These are phyloP conservation scores for Resseliella maxima DNA, from an alignment of 2,888 invertebrate species.

Conservation along the genomic window DNA sequence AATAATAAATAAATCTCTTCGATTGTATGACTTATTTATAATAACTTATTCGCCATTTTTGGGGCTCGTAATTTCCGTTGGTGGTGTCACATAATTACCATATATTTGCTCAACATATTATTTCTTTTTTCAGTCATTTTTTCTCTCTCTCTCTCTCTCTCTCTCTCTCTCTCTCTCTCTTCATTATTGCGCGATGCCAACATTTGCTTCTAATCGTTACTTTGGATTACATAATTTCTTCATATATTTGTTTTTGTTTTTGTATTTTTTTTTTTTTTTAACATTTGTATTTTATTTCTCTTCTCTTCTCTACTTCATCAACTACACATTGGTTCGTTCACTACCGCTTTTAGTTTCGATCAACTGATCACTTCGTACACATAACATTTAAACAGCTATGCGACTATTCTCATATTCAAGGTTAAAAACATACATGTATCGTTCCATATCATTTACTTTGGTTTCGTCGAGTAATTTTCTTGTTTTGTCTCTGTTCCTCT, in stretches of 20 bases:
- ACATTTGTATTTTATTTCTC: too few relatives aligned
- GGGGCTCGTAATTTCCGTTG: slow-evolving; percentile 24
- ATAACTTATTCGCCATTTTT: slow-evolving; percentile 11
- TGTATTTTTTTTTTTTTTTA: background rate
- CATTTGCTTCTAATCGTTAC: slow-evolving; percentile 9
- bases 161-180: too few relatives aligned
- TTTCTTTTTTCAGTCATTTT: background rate
- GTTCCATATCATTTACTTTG: background rate
- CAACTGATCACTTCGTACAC: background rate
- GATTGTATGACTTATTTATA: slow-evolving; percentile 32
- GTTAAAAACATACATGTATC: slow-evolving; percentile 22
- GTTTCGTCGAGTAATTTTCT: background rate
- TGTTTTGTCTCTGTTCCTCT: too few relatives aligned
- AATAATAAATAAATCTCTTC: background rate
- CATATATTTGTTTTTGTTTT: background rate
- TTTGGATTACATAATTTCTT: background rate
- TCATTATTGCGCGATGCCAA: background rate
- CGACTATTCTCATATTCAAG: slow-evolving; percentile 12
- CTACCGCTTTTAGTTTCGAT: slow-evolving; percentile 36
- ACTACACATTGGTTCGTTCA: background rate
- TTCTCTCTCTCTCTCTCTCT: too few relatives aligned
- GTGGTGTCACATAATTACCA: slow-evolving; percentile 36
- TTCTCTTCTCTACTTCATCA: background rate
- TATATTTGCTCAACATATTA: slow-evolving; percentile 9
- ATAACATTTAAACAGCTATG: background rate